A percentile compares a stretch with the other conserved stretches of the same genome.
Conservation (phyloP, 2,113 vertebrate genomes). For the Ophthalmotilapia sp. region DNA sequence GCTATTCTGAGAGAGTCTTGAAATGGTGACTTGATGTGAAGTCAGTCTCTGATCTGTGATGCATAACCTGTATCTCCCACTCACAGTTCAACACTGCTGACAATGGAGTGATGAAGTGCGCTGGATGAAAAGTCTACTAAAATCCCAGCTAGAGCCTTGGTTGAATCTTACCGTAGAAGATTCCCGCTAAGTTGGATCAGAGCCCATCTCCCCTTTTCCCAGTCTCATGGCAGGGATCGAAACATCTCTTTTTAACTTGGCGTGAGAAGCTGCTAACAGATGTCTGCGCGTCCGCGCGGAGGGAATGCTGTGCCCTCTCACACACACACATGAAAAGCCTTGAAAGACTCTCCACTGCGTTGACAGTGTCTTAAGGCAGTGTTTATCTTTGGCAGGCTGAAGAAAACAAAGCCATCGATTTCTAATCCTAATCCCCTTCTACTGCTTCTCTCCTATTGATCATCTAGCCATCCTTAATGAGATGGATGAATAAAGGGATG, state of each 20-base stretch:
- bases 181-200: neutral
- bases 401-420: conserved; percentile 73
- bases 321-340: conserved; percentile 10
- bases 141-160: neutral
- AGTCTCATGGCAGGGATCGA: neutral
- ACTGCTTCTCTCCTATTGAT: conserved; percentile 64
- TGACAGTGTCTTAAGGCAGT: conserved; percentile 64
- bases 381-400: conserved; percentile 55
- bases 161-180: neutral
- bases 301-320: conserved; percentile 23
- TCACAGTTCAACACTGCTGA: neutral
- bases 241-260: conserved; percentile 25
- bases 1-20: conserved; percentile 32
- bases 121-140: neutral
- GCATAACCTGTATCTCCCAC: neutral
- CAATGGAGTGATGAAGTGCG: neutral
- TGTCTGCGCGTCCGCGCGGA: conserved; percentile 13
- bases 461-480: conserved; percentile 64
- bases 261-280: conserved; percentile 37
- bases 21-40: conserved; percentile 6
- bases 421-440: conserved; percentile 70
- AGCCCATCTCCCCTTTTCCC: neutral
- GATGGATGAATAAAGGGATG: conserved; percentile 35
- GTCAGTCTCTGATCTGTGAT: neutral
- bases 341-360: conserved; percentile 4